Evolutionary conservation across 2,113 vertebrate genomes (phyloP), one percentile per base, ranked within the genome.

Genomic region (Alouatta palliata): DNA sequence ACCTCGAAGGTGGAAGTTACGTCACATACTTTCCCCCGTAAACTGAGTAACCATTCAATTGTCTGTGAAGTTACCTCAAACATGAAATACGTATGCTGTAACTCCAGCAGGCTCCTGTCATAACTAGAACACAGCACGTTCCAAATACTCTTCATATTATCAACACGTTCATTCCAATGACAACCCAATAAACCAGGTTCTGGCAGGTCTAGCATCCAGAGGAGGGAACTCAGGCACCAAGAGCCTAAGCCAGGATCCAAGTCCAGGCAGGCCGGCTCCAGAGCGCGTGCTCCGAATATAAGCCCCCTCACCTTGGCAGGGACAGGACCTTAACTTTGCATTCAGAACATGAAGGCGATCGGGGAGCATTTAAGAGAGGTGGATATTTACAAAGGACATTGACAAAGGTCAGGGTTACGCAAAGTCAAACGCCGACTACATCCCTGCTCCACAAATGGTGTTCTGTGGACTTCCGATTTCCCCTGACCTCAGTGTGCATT

Each of bases 201-300:
- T 7, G 25, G 16, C 19, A 58, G 54, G 20, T 11, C 7, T 35
- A 11, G 6, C 10, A n/a, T 66, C 20, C 58, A 32, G 54, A 52
- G 43, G 23, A 47, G 58, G 37, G 9, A 82, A 86, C 19, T 8
- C 47, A 87, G 75, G 64, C 52, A 43, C 23, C 17, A 61, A 45
- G 35, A 52, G 8, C 17, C n/a, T 16, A 8, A 23, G 17, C 40
- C 64, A 68, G 37, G 90, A 49, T 27, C 6, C 2, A 71, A 11
- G 35, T 8, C 86, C 12, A 54, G 30, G 40, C 0, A 27, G 58
- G 6, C 20, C 1, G 2, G 64, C 30, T 47, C 54, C 43, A 13
- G 61, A 32, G 10, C 3, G 0, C 1, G 6, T 45, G 12, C 13
- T 52, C 66, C 32, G 19, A 12, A 9, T 0, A 3, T 0, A 2